These are phyloP conservation scores for Triplophysa siluroides DNA, from an alignment of 2,113 vertebrate species.

Conservation along the genomic window DNA sequence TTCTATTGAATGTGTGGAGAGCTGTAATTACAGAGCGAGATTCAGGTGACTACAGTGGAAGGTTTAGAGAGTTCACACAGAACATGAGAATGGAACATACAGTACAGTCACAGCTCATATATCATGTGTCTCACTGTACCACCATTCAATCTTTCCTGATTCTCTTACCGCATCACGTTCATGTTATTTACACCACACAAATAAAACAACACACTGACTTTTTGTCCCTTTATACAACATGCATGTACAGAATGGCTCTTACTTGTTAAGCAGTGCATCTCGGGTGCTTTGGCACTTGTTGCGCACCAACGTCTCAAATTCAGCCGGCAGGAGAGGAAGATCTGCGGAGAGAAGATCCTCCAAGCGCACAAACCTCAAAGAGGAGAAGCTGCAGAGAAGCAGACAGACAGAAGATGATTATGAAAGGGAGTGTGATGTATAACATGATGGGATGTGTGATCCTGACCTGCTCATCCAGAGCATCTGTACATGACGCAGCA, in stretches of 20 bases:
- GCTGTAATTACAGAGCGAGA: constrained; percentile 29
- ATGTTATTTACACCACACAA: background rate
- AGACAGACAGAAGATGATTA: constrained; percentile 14
- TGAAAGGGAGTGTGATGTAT: background rate
- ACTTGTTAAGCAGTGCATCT: constrained; percentile 75
- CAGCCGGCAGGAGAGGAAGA: constrained; percentile 76
- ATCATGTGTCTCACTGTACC: background rate
- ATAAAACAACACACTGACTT: background rate
- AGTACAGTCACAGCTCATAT: constrained; percentile 33
- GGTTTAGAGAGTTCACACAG: constrained; percentile 16
- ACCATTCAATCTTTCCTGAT: background rate
- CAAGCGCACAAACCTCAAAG: constrained; percentile 81
- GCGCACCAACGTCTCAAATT: constrained; percentile 74
- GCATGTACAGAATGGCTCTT: constrained; percentile 58
- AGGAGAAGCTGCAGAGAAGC: constrained; percentile 72
- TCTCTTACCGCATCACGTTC: background rate
- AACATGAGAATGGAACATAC: constrained; percentile 49
- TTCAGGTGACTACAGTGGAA: constrained; percentile 17
- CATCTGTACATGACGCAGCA: constrained; percentile 80
- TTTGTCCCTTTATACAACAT: background rate
- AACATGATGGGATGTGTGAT: background rate
- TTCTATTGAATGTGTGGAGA: background rate
- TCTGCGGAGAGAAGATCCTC: constrained; percentile 70
- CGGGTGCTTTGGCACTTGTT: constrained; percentile 78
- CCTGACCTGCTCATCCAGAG: constrained; percentile 85